These are phyloP conservation scores for Ephestia elutella DNA, from an alignment of 1,140 invertebrate genomes.

Conservation along the genomic window DNA sequence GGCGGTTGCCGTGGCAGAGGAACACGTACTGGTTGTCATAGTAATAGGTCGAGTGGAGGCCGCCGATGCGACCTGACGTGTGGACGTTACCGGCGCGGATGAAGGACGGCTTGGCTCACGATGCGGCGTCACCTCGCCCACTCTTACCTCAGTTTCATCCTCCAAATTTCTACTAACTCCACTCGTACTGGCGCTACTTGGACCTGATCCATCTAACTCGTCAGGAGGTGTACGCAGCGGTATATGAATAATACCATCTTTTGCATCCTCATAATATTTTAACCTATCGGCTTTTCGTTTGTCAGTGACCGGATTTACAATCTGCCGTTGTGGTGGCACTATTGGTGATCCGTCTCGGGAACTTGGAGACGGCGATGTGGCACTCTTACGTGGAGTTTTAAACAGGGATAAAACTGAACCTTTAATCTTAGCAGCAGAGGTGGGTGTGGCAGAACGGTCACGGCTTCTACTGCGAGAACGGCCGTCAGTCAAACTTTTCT, in stretches of 20 bases:
- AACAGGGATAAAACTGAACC: conserved; percentile 79
- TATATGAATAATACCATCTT: conserved; percentile 78
- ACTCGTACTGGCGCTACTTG: conserved; percentile 9
- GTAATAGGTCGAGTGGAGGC: neutral
- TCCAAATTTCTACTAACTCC: neutral
- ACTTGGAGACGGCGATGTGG: conserved; percentile 43
- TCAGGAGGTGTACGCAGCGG: conserved; percentile 80
- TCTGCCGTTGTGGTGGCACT: conserved; percentile 35
- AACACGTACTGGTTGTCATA: neutral
- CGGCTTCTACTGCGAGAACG: conserved; percentile 80
- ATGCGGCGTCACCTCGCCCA: conserved; percentile 14
- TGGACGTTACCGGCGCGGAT: conserved; percentile 43
- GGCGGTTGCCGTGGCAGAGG: neutral
- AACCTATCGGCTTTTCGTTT: conserved; percentile 43
- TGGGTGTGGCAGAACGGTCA: conserved; percentile 75
- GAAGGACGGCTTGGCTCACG: conserved; percentile 38
- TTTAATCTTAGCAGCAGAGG: conserved; percentile 73
- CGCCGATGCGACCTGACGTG: conserved; percentile 21
- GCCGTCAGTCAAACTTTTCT: conserved; percentile 63
- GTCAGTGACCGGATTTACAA: conserved; percentile 22
- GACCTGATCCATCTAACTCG: conserved; percentile 42
- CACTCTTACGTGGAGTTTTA: conserved; percentile 69
- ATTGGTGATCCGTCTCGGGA: conserved; percentile 48
- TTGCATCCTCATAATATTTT: conserved; percentile 77
- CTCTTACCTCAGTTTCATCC: conserved; percentile 9